Evolutionary conservation across 2,797 vertebrate genomes (phyloP).

Genomic region (Podarcis lilfordi): DNA sequence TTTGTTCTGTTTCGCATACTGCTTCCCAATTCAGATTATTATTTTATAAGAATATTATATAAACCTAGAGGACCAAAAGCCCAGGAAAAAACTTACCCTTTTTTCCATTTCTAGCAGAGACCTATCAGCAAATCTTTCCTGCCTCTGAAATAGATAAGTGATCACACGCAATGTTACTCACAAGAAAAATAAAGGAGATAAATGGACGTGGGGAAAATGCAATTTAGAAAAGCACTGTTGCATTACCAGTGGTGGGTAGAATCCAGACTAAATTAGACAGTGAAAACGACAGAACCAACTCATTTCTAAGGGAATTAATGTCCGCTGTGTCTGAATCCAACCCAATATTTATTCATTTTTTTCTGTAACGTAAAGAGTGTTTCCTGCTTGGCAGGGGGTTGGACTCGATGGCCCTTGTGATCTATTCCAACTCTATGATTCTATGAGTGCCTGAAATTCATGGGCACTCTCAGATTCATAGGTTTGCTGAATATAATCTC

Average conservation of each 20-base stretch:
- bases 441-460: neutral
- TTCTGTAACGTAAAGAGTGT: neutral
- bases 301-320: neutral
- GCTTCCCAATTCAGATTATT: neutral
- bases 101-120: conserved; percentile 99
- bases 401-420: no score
- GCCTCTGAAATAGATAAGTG: conserved; percentile 85
- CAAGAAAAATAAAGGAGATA: neutral
- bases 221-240: neutral
- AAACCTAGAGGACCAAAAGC: conserved; percentile 1
- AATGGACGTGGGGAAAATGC: neutral
- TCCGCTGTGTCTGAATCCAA: neutral
- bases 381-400: no score
- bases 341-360: neutral
- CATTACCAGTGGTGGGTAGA: neutral
- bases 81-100: conserved; percentile 87
- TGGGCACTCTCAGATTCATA: neutral
- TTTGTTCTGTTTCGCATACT: neutral
- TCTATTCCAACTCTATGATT: no score
- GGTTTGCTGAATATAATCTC: neutral
- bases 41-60: neutral
- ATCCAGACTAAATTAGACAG: neutral
- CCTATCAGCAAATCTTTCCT: conserved; percentile 97
- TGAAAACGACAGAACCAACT: neutral
- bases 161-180: neutral